phyloP scores from a whole-genome alignment of 64 coral and sea anemone species.

The Cladopsammia gracilis region DNA sequence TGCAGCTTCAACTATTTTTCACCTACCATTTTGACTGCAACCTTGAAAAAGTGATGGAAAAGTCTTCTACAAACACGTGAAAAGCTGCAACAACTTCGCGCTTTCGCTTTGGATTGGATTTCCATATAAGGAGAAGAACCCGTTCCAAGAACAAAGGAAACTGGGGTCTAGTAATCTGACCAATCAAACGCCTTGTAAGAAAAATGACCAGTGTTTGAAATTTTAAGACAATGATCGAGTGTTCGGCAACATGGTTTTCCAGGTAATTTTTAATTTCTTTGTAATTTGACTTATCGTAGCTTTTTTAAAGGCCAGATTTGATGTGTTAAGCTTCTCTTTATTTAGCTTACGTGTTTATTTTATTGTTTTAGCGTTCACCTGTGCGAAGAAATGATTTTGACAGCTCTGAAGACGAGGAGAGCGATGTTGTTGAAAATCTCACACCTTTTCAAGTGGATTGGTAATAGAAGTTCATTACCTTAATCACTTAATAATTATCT shows the following conservation, averaged over 20 bases:
- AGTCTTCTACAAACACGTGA: neutral
- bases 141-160: neutral
- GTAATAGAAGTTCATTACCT: neutral
- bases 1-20: neutral
- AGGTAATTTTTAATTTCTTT: slow-evolving; percentile 5
- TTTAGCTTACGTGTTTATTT: neutral
- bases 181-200: slow-evolving; percentile 14
- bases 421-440: slow-evolving; percentile 50
- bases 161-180: slow-evolving; percentile 8
- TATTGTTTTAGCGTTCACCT: slow-evolving; percentile 45
- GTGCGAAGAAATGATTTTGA: slow-evolving; percentile 69
- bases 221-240: neutral
- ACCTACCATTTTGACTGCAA: slow-evolving; percentile 22
- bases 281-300: neutral
- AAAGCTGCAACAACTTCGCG: neutral
- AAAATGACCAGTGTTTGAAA: neutral
- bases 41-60: neutral
- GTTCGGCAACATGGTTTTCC: slow-evolving; percentile 25
- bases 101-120: neutral
- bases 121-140: slow-evolving; percentile 25
- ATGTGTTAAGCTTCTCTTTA: neutral
- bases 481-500: too few relatives aligned
- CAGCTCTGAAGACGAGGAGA: slow-evolving; percentile 79
- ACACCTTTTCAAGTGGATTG: slow-evolving; percentile 79
- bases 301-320: neutral